Percentiles rank a stretch among this genome's conserved stretches.
phyloP scores from a whole-genome alignment of 2,797 vertebrate genomes.

The Echeneis naucrates region DNA sequence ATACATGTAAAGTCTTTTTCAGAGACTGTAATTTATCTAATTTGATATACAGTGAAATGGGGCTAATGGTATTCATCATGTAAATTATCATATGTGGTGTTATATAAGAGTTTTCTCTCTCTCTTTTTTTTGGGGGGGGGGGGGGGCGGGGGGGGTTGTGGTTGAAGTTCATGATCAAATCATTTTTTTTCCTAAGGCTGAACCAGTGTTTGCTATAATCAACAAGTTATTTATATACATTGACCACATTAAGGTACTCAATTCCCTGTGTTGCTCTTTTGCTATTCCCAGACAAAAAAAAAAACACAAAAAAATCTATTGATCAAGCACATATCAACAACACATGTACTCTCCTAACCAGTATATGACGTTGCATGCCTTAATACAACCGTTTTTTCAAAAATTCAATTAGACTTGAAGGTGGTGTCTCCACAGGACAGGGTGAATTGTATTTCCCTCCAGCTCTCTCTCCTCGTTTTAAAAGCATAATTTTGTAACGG shows the following conservation, averaged over 20 bases:
- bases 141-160: no score
- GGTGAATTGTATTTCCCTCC: slow-evolving; percentile 75
- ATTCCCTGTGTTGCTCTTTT: slow-evolving; percentile 70
- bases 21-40: slow-evolving; percentile 89
- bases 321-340: slow-evolving; percentile 76
- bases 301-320: slow-evolving; percentile 56
- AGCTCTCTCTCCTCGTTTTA: slow-evolving; percentile 82
- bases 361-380: slow-evolving; percentile 75
- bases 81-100: slow-evolving; percentile 76
- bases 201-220: slow-evolving; percentile 76
- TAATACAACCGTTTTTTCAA: slow-evolving; percentile 67
- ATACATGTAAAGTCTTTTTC: slow-evolving; percentile 86
- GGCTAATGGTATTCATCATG: slow-evolving; percentile 79
- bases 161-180: slow-evolving; percentile 69
- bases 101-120: slow-evolving; percentile 63
- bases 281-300: slow-evolving; percentile 59
- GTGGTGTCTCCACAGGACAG: slow-evolving; percentile 71
- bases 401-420: slow-evolving; percentile 71
- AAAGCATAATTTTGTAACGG: slow-evolving; percentile 90
- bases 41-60: slow-evolving; percentile 82
- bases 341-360: slow-evolving; percentile 57
- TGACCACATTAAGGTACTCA: slow-evolving; percentile 68
- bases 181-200: slow-evolving; percentile 70
- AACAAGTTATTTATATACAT: slow-evolving; percentile 70
- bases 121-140: slow-evolving; percentile 42